Conservation (phyloP, 2,888 invertebrate species). For the Heliconius erato region DNA sequence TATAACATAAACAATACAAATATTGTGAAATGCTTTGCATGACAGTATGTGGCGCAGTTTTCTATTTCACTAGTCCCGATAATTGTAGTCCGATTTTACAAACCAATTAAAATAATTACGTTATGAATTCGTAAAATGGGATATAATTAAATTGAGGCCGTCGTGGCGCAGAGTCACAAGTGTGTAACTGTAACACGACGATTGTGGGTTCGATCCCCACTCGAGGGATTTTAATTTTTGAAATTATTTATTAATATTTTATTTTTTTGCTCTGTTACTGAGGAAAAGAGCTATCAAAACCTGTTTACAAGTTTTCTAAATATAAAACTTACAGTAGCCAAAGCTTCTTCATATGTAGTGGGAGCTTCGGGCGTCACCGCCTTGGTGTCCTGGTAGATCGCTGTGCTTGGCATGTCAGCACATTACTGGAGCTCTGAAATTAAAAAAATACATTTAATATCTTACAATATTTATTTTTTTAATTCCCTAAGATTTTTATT, state of each 20-base stretch:
- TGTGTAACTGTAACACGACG: too few relatives aligned
- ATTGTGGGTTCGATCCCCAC: too few relatives aligned
- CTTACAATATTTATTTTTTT: background rate
- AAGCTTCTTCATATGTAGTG: slow-evolving; percentile 74
- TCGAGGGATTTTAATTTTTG: too few relatives aligned
- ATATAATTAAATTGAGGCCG: too few relatives aligned
- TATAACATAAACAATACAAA: background rate
- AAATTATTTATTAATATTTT: too few relatives aligned
- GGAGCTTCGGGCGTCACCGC: slow-evolving; percentile 74
- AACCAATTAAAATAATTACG: too few relatives aligned
- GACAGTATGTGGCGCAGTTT: background rate
- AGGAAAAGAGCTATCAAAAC: background rate
- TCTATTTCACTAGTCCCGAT: background rate
- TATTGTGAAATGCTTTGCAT: background rate
- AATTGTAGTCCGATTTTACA: background rate
- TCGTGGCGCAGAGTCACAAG: too few relatives aligned
- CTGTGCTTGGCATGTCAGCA: slow-evolving; percentile 77
- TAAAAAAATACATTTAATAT: background rate
- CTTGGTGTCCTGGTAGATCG: slow-evolving; percentile 72
- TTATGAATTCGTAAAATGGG: background rate
- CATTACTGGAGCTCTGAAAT: slow-evolving; percentile 73
- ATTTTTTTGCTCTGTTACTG: too few relatives aligned
- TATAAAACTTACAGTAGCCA: slow-evolving; percentile 72
- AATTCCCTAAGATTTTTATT: background rate
- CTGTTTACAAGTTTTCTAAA: background rate